Evolutionary conservation across 2,797 vertebrate species (phyloP).

Genomic region (Argyrosomus regius): DNA sequence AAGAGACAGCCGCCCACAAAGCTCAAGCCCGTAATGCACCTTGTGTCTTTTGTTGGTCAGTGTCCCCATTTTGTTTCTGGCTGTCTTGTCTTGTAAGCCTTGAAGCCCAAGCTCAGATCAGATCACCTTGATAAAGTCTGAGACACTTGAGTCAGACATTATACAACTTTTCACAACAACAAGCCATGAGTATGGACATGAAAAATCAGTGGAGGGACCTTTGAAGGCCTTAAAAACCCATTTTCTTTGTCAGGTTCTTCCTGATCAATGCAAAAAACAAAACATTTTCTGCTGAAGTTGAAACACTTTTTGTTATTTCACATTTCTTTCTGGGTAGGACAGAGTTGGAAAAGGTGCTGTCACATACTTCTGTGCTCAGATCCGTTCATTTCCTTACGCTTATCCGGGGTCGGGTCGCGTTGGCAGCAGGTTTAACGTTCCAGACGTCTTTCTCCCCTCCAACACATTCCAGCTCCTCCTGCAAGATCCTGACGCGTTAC

Average conservation of each 20-base stretch:
- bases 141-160: background rate
- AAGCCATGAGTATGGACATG: too few relatives aligned
- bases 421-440: too few relatives aligned
- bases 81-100: background rate
- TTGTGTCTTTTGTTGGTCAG: background rate
- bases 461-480: too few relatives aligned
- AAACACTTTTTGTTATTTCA: background rate
- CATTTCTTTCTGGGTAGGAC: background rate
- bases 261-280: background rate
- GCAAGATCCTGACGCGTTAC: too few relatives aligned
- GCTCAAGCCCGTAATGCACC: background rate
- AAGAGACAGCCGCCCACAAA: too few relatives aligned
- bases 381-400: background rate
- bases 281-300: background rate
- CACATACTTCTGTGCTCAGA: background rate
- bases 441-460: too few relatives aligned
- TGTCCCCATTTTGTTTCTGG: background rate
- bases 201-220: background rate
- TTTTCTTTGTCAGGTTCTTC: background rate
- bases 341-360: background rate
- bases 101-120: background rate
- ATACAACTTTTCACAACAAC: background rate
- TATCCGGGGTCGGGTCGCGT: too few relatives aligned
- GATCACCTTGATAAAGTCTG: background rate
- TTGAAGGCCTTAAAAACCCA: background rate